phyloP scores from a whole-genome alignment of 2,797 vertebrate species.

The Crax fasciolata region DNA sequence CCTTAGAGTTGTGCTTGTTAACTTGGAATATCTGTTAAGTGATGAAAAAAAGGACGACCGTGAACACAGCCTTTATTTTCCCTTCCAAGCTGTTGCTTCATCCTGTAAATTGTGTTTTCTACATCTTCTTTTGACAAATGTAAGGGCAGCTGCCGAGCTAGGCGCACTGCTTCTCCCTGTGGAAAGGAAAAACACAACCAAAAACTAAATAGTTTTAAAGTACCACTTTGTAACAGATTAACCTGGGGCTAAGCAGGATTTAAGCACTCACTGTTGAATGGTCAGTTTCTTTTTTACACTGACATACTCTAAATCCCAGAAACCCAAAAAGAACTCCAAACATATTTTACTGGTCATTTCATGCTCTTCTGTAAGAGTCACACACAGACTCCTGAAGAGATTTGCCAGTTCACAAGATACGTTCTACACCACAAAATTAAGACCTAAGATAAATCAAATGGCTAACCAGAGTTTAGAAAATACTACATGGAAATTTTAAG shows the following conservation, averaged over 20 bases:
- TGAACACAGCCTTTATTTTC: conserved; percentile 89
- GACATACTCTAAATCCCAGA: not conserved
- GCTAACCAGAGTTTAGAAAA: not conserved
- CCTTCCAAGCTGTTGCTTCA: conserved; percentile 88
- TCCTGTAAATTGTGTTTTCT: conserved; percentile 86
- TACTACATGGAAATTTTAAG: not conserved
- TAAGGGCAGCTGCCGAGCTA: conserved; percentile 90
- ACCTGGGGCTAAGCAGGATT: not conserved
- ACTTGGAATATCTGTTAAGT: conserved; percentile 87
- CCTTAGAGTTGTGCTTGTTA: conserved; percentile 67
- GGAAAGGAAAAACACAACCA: conserved; percentile 50
- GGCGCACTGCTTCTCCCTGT: conserved; percentile 95
- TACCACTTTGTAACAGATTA: not conserved
- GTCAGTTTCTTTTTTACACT: not conserved
- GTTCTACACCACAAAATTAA: not conserved
- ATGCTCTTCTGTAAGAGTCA: not conserved
- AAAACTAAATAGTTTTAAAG: conserved; percentile 2
- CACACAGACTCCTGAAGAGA: not conserved
- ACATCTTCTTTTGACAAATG: conserved; percentile 90
- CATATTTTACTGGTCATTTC: not conserved
- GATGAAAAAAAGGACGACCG: conserved; percentile 91
- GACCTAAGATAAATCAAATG: not conserved
- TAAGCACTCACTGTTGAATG: not conserved
- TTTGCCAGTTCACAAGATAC: not conserved
- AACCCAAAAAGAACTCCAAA: not conserved